Evolutionary conservation across 2,888 invertebrate genomes (phyloP).

Genomic region (Drosophila falleni): DNA sequence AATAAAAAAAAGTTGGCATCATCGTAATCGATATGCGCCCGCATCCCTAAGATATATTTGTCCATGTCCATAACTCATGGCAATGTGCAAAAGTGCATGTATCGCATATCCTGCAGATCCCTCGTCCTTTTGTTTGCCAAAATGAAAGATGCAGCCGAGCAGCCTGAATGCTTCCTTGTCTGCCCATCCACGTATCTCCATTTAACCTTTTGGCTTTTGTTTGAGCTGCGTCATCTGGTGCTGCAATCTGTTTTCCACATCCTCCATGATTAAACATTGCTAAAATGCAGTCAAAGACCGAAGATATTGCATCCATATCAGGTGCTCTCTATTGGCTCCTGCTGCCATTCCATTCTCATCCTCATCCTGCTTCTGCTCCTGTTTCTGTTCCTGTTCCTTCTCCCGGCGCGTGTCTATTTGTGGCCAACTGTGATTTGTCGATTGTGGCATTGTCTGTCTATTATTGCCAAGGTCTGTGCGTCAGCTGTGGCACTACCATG

Average conservation of each 20-base stretch:
- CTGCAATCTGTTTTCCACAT: constrained; percentile 76
- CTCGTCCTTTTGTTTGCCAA: constrained; percentile 64
- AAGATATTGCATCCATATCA: constrained; percentile 49
- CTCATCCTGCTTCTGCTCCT: constrained; percentile 16
- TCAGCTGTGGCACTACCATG: constrained; percentile 61
- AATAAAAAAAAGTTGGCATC: constrained; percentile 33
- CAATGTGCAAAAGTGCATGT: constrained; percentile 84
- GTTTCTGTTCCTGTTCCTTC: not conserved
- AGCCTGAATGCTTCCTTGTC: constrained; percentile 18
- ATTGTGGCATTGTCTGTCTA: constrained; percentile 43
- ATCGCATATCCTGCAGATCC: constrained; percentile 77
- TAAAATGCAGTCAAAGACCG: constrained; percentile 58
- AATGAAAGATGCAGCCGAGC: constrained; percentile 53
- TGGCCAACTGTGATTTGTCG: constrained; percentile 78
- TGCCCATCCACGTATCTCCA: constrained; percentile 26
- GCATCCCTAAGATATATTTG: constrained; percentile 78
- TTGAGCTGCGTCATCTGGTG: constrained; percentile 68
- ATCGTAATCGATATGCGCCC: constrained; percentile 77
- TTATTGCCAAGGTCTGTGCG: constrained; percentile 12
- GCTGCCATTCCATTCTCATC: not conserved
- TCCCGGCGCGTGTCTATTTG: constrained; percentile 72
- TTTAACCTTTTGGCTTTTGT: constrained; percentile 62
- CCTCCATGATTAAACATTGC: constrained; percentile 75
- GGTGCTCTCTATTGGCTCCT: constrained; percentile 41
- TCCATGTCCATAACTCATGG: constrained; percentile 78